Evolutionary conservation across 2,888 invertebrate genomes (phyloP).

Genomic region (Catocala nupta): DNA sequence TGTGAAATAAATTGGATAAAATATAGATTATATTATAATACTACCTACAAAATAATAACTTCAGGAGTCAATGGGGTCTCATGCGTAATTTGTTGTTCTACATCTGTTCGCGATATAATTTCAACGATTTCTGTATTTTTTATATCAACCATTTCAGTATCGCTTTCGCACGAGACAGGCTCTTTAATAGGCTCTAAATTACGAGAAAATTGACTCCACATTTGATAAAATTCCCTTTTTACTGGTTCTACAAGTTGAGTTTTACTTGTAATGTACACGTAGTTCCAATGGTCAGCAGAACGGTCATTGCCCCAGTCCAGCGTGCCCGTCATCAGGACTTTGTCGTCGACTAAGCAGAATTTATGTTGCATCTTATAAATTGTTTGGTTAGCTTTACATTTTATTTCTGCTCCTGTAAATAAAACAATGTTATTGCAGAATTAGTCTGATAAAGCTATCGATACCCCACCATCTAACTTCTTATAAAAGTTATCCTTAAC

Average conservation of each 20-base stretch:
- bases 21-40: slow-evolving; percentile 19
- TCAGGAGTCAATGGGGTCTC: slow-evolving; percentile 64
- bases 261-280: slow-evolving; percentile 89
- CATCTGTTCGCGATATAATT: slow-evolving; percentile 16
- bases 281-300: slow-evolving; percentile 91
- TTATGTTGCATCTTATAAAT: slow-evolving; percentile 91
- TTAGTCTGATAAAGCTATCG: no score
- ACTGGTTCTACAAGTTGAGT: slow-evolving; percentile 85
- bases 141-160: slow-evolving; percentile 15
- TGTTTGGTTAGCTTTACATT: slow-evolving; percentile 79
- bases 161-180: slow-evolving; percentile 19
- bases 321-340: slow-evolving; percentile 90
- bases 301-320: slow-evolving; percentile 92
- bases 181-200: slow-evolving; percentile 34
- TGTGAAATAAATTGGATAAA: slow-evolving; percentile 57
- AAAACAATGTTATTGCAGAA: background rate
- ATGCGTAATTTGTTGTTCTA: slow-evolving; percentile 32
- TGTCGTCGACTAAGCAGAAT: slow-evolving; percentile 90
- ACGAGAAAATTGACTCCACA: slow-evolving; percentile 82
- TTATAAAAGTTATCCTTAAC: no score
- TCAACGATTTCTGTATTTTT: slow-evolving; percentile 22
- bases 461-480: no score
- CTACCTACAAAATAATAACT: slow-evolving; percentile 53
- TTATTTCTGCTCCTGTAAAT: slow-evolving; percentile 87
- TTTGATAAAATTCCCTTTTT: slow-evolving; percentile 86